Evolutionary conservation across 1,140 invertebrate genomes (phyloP).

Genomic region (Potamilus streckersoni): DNA sequence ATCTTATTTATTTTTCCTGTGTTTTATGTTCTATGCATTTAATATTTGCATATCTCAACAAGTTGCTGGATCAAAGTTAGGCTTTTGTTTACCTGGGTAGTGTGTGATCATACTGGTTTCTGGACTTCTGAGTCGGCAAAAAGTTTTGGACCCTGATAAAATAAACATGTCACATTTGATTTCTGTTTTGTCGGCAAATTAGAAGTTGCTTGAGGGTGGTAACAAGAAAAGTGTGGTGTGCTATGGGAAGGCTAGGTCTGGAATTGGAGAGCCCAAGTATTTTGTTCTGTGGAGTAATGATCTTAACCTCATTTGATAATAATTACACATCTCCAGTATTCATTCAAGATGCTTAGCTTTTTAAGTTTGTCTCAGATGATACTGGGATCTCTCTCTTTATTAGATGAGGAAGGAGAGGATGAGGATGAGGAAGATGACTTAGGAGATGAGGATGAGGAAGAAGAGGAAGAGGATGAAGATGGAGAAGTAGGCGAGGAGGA

Average conservation of each 20-base stretch:
- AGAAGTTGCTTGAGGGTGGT: no score
- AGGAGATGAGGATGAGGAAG: conserved; percentile 47
- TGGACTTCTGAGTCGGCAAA: no score
- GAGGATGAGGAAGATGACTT: conserved; percentile 56
- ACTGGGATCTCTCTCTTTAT: not conserved
- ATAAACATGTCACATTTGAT: no score
- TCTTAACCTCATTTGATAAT: not conserved
- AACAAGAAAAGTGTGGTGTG: not conserved
- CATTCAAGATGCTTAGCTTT: not conserved
- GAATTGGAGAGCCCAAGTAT: not conserved
- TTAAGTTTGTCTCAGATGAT: not conserved
- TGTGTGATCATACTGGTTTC: no score
- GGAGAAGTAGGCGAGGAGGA: conserved; percentile 14
- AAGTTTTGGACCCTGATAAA: no score
- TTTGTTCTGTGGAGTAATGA: not conserved
- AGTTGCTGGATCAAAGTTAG: no score
- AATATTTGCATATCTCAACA: no score
- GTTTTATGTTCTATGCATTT: no score
- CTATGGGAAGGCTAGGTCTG: not conserved
- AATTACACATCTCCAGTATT: not conserved
- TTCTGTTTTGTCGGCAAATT: no score
- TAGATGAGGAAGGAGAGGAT: conserved; percentile 62
- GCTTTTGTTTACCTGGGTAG: no score
- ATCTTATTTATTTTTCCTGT: no score
- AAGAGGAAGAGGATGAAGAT: conserved; percentile 37